Conservation (phyloP, 2,797 vertebrate genomes). For the Glyptemys insculpta region DNA sequence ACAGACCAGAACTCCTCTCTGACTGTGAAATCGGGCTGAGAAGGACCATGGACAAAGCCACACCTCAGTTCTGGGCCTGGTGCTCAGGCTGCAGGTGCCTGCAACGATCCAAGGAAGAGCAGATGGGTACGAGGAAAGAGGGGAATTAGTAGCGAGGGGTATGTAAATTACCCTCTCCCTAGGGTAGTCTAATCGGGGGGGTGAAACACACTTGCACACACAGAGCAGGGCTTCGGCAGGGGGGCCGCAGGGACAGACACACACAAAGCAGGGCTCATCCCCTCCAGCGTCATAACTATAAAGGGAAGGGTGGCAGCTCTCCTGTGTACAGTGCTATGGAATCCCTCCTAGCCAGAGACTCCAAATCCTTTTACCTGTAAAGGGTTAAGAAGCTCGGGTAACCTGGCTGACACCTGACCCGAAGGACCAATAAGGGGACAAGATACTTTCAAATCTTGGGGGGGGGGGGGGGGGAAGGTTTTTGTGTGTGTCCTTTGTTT, state of each 20-base stretch:
- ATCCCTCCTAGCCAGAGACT: too few species aligned
- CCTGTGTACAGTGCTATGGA: too few species aligned
- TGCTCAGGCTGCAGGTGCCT: not conserved
- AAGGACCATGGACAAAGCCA: not conserved
- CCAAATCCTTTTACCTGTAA: too few species aligned
- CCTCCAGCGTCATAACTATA: too few species aligned
- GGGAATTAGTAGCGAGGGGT: not conserved
- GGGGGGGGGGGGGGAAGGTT: too few species aligned
- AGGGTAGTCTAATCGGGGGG: not conserved
- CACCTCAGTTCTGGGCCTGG: not conserved
- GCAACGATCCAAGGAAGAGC: accelerated
- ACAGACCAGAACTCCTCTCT: not conserved
- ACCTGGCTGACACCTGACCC: too few species aligned
- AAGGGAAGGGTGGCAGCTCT: too few species aligned
- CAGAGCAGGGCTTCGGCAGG: too few species aligned
- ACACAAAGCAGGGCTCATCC: not conserved
- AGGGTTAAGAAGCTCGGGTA: too few species aligned
- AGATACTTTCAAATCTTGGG: too few species aligned
- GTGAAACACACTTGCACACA: not conserved
- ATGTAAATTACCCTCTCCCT: not conserved
- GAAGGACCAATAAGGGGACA: too few species aligned
- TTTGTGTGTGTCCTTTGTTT: too few species aligned
- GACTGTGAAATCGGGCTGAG: not conserved
- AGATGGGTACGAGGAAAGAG: not conserved
- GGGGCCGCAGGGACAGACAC: not conserved